Evolutionary conservation across 2,888 invertebrate species (phyloP), one percentile per base, ranked within the genome.

Genomic region (Drosophila mimica): DNA sequence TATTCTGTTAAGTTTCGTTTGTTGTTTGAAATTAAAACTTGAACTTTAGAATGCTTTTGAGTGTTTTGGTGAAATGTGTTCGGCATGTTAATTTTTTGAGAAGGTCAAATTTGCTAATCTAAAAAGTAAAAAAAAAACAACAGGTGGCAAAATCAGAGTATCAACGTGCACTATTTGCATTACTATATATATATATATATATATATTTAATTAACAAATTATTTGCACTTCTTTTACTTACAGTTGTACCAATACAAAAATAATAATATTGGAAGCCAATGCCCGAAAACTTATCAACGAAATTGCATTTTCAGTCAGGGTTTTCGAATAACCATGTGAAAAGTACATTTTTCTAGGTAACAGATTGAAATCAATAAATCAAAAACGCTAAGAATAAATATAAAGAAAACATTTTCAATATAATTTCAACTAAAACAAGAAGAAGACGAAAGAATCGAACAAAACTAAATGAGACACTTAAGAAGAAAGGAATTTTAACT

Each of bases 401-500:
- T 3, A 17, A 11, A 30, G n/a, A 17, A 43, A 43, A 20, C n/a
- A 34, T 25, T n/a, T 70, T 48, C 53, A 67, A 60, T 71, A 71
- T 82, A 38, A 79, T 78, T 82, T 79, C 8, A 77, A 75, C 1
- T 52, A 57, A 63, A 63, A 56, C 34, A 46, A 65, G 54, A 70
- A 52, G 15, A 36, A 49, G 52, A 64, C 38, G 31, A 6, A 34
- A 28, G 36, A 52, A 40, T 38, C 38, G 33, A 53, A 46, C 20
- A 52, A 56, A 69, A 69, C 25, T 74, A 80, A 85, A 78, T 65
- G 68, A 74, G 63, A 69, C 49, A 81, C 59, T 81, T 82, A 88
- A 91, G 91, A 91, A 91, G 91, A 91, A 91, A 91, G 90, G 89
- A 89, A 91, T 83, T 81, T 73, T 51, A 74, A 74, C 69, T 49